Evolutionary conservation across 1,140 invertebrate genomes (phyloP), one percentile per base, ranked within the genome.

Genomic region (Meloidogyne chitwoodi): DNA sequence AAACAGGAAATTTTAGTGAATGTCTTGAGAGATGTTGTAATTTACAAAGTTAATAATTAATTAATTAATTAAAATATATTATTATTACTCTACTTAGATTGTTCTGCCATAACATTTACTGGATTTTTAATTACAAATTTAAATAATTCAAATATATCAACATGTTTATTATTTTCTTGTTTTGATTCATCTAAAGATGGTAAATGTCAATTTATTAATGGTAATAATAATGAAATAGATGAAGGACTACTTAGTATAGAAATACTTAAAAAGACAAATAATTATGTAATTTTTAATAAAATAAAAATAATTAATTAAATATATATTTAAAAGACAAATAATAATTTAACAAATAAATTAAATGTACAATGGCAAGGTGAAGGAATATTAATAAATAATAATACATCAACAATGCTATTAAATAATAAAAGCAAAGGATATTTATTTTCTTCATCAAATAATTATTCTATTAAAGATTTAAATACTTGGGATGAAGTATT

Each of bases 51-150:
- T 48, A 19, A 19, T 8, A 48, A 19, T 48, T 48, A 48, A 48
- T 48, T 48, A n/a, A 11, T 41, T 11, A 41, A 12, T 41, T 41
- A 41, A 41, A 56, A n/a, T n/a, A n/a, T n/a, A 8, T 56, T 5
- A n/a, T 56, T 6, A n/a, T 56, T 56, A n/a, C 2, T 16, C 5
- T 26, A 16, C 24, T 72, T 22, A 73, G 71, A 73, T 64, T 73
- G 71, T 31, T 73, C 71, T 24, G 71, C 71, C n/a, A 63, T 73
- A 24, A 73, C 56, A 14, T 73, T 63, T 10, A 63, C 71, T 38
- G 71, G 71, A 61, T 73, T 73, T 31, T 22, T 73, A 34, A 22
- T n/a, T 44, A 24, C 6, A 34, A 12, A 38, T 24, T 11, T 19
- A 61, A 26, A 38, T 22, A 5, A 8, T 14, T 24, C 69, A 44